Conservation (phyloP, 2,113 vertebrate genomes). For the Lepus timidus region DNA sequence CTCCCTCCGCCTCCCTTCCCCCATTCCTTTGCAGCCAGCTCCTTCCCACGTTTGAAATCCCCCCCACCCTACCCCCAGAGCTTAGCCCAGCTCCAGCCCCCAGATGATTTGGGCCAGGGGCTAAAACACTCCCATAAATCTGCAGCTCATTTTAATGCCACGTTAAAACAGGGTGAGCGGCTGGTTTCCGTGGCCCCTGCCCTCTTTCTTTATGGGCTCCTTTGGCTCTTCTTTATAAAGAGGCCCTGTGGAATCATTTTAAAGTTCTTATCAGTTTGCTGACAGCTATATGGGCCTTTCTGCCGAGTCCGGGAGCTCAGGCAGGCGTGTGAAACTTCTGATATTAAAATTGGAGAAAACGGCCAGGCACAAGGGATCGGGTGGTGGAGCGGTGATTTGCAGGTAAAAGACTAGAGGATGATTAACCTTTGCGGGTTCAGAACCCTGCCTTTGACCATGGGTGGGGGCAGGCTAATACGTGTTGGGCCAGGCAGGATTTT, state of each 20-base stretch:
- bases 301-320: slow-evolving; percentile 85
- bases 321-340: slow-evolving; percentile 86
- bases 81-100: slow-evolving; percentile 68
- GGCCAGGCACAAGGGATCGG: slow-evolving; percentile 72
- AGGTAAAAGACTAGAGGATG: background rate
- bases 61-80: background rate
- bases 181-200: slow-evolving; percentile 89
- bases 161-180: slow-evolving; percentile 86
- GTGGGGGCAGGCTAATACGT: background rate
- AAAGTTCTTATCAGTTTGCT: slow-evolving; percentile 90
- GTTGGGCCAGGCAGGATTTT: slow-evolving; percentile 22
- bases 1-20: background rate
- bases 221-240: slow-evolving; percentile 90
- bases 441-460: slow-evolving; percentile 1
- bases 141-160: slow-evolving; percentile 88
- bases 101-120: slow-evolving; percentile 84
- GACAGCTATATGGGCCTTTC: slow-evolving; percentile 91
- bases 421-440: slow-evolving; percentile 30
- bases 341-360: slow-evolving; percentile 76
- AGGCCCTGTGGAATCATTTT: slow-evolving; percentile 89
- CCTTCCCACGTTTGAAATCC: slow-evolving; percentile 57
- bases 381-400: background rate
- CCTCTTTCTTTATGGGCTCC: slow-evolving; percentile 88
- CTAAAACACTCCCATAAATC: slow-evolving; percentile 86
- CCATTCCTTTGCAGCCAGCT: background rate